Conservation (phyloP, 2,113 vertebrate species). For the Isichthys henryi region DNA sequence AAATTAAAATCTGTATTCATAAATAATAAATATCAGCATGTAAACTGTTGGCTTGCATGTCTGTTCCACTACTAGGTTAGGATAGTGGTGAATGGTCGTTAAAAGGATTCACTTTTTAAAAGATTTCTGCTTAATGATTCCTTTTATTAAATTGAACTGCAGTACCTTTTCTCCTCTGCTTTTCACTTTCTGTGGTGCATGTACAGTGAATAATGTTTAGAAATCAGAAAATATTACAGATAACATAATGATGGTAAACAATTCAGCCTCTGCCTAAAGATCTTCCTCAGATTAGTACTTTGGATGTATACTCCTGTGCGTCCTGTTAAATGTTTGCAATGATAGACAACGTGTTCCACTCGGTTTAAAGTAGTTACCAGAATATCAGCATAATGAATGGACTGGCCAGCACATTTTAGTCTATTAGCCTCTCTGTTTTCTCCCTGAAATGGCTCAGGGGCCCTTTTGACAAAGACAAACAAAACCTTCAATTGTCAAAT, state of each 20-base stretch:
- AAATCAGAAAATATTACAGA: background rate
- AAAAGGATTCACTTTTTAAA: no score
- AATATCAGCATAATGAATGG: constrained; percentile 81
- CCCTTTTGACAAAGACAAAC: constrained; percentile 83
- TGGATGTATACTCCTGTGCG: constrained; percentile 17
- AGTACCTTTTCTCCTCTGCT: background rate
- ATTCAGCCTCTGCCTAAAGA: background rate
- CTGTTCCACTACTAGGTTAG: no score
- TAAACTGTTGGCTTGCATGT: no score
- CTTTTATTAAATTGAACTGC: background rate
- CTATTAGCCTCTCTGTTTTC: constrained; percentile 87
- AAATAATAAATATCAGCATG: no score
- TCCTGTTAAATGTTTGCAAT: constrained; percentile 72
- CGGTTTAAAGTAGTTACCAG: constrained; percentile 79
- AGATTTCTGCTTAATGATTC: no score
- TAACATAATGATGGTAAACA: background rate
- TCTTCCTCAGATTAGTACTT: background rate
- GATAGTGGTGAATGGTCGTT: no score
- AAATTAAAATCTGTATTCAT: no score
- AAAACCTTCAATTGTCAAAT: constrained; percentile 79
- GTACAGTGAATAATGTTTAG: background rate
- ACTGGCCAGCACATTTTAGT: constrained; percentile 82
- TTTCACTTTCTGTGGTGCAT: background rate
- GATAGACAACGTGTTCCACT: constrained; percentile 81
- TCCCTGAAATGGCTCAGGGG: constrained; percentile 83